Percentiles rank a stretch among this genome's conserved stretches.
phyloP scores from a whole-genome alignment of 37 sponge, comb jelly and placozoan species.

The Aplysina aerophoba region DNA sequence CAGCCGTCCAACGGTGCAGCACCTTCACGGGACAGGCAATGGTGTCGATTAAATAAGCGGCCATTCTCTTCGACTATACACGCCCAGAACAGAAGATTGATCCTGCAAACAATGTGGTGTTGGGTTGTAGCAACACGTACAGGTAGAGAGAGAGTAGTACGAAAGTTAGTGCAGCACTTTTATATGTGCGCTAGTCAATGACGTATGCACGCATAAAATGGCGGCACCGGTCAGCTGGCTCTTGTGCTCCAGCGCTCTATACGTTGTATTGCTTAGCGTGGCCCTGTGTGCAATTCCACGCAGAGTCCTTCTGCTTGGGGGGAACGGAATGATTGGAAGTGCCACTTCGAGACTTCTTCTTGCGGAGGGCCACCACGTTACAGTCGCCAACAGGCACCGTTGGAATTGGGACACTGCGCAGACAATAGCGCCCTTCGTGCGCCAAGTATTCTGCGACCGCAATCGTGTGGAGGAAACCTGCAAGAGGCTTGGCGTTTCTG shows the following conservation, averaged over 20 bases:
- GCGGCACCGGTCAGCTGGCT: not conserved
- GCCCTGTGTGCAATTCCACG: conserved; percentile 17
- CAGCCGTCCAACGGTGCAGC: conserved; percentile 17
- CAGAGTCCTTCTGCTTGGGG: conserved; percentile 47
- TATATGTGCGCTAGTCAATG: no score
- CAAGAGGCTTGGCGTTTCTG: not conserved
- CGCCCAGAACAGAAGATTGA: no score
- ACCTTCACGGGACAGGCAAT: conserved; percentile 1
- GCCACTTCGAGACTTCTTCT: conserved; percentile 22
- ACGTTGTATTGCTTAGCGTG: not conserved
- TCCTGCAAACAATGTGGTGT: no score
- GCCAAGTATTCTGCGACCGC: conserved; percentile 39
- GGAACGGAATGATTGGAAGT: conserved; percentile 52
- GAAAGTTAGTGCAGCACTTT: no score
- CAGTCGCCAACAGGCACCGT: conserved; percentile 42
- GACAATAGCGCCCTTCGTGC: conserved; percentile 16
- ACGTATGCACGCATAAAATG: not conserved
- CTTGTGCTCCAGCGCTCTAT: not conserved
- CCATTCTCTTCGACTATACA: not conserved
- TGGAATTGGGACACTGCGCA: conserved; percentile 42
- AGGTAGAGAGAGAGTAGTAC: no score
- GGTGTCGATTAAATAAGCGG: not conserved
- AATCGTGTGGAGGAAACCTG: not conserved
- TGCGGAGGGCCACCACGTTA: conserved; percentile 32
- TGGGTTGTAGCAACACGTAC: no score